A percentile compares a stretch with the other conserved stretches of the same genome.
Conservation (phyloP, 2,797 vertebrate genomes). For the Mormyrus hasselquistii region DNA sequence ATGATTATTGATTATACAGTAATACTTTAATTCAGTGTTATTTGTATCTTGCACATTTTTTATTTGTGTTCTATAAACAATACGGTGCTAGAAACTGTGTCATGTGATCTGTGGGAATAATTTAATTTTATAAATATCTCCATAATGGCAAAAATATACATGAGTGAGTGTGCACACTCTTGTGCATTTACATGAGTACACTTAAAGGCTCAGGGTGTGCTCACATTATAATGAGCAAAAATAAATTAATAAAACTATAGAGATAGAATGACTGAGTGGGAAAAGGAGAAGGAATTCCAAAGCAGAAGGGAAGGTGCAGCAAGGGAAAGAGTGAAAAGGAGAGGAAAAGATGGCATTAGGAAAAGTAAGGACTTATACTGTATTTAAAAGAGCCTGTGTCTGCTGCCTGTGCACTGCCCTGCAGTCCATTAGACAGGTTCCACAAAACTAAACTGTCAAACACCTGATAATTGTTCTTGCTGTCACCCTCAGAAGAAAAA, state of each 20-base stretch:
- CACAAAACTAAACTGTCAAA: not conserved
- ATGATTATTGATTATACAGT: not conserved
- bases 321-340: conserved; percentile 10
- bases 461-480: conserved; percentile 5
- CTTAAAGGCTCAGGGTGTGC: not conserved
- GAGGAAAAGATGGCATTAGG: not conserved
- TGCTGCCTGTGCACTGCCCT: not conserved
- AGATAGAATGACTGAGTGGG: not conserved
- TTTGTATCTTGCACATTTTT: not conserved
- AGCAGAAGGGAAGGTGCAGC: not conserved
- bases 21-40: not conserved
- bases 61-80: conserved; percentile 1
- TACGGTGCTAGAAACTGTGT: not conserved
- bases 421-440: not conserved
- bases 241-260: not conserved
- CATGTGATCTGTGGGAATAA: not conserved
- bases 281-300: not conserved
- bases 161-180: not conserved
- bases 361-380: not conserved
- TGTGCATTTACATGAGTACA: not conserved
- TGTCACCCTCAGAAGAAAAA: not conserved
- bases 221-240: not conserved
- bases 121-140: not conserved
- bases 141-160: not conserved
- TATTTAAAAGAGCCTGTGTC: not conserved